Evolutionary conservation across 92 coral and sea anemone species (phyloP).

Genomic region (Umimayanthus kanabou): DNA sequence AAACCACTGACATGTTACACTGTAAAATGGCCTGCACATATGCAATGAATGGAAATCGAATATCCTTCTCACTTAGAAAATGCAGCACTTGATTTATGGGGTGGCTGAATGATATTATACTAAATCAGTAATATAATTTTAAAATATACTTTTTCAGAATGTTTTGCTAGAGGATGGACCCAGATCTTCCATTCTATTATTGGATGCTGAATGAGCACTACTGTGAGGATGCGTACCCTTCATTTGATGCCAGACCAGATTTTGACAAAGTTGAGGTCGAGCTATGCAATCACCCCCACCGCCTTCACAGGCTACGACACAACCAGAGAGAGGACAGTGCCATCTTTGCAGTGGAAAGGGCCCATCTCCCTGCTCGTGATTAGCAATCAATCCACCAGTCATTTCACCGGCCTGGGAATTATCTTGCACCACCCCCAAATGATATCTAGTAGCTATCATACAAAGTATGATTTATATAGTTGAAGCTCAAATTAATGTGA

Average conservation of each 20-base stretch:
- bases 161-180: slow-evolving; percentile 63
- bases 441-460: background rate
- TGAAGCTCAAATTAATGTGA: background rate
- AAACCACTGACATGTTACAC: background rate
- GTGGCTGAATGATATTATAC: background rate
- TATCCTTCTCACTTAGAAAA: background rate
- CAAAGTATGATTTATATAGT: background rate
- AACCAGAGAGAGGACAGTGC: slow-evolving; percentile 71
- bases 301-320: slow-evolving; percentile 50
- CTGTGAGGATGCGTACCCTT: slow-evolving; percentile 34
- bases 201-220: no score
- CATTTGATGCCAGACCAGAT: slow-evolving; percentile 69
- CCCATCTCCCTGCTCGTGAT: slow-evolving; percentile 60
- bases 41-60: background rate
- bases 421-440: slow-evolving; percentile 47
- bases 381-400: slow-evolving; percentile 49
- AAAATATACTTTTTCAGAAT: slow-evolving; percentile 45
- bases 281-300: slow-evolving; percentile 58
- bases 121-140: slow-evolving; percentile 3
- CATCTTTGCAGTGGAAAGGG: slow-evolving; percentile 57
- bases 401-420: slow-evolving; percentile 57
- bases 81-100: background rate
- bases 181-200: slow-evolving; percentile 5
- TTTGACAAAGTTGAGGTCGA: slow-evolving; percentile 52
- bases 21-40: background rate